phyloP scores from a whole-genome alignment of 2,113 vertebrate genomes.

The Cottus gobio region DNA sequence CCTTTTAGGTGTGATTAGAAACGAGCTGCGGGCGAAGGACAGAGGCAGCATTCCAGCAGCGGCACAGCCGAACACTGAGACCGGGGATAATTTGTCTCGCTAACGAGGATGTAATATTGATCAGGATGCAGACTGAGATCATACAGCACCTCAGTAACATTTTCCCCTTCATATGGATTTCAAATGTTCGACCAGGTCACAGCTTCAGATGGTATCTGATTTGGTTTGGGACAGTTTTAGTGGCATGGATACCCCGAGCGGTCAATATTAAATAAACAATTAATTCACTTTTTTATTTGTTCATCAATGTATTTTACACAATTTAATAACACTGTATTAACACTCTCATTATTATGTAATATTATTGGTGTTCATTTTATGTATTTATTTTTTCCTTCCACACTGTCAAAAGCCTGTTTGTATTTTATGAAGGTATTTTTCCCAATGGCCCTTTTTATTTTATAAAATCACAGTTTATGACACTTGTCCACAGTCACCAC shows the following conservation, averaged over 20 bases:
- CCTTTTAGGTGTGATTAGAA: conserved; percentile 75
- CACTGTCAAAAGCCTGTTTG: not conserved
- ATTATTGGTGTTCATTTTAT: no score
- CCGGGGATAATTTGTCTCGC: conserved; percentile 72
- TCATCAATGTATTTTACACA: not conserved
- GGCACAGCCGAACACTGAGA: conserved; percentile 40
- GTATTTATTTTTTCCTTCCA: not conserved
- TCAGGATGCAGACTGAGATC: conserved; percentile 67
- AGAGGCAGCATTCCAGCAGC: conserved; percentile 38
- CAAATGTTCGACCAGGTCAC: conserved; percentile 49
- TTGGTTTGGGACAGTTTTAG: conserved; percentile 17
- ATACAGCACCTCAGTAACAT: conserved; percentile 37
- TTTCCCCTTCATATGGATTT: conserved; percentile 49
- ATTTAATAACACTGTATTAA: not conserved
- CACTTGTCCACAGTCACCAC: not conserved
- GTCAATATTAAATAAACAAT: not conserved
- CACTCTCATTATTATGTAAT: not conserved
- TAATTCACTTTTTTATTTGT: not conserved
- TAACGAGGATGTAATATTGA: conserved; percentile 82
- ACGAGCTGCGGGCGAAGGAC: conserved; percentile 35
- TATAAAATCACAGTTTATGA: not conserved
- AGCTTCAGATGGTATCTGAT: conserved; percentile 31
- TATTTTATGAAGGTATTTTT: not conserved
- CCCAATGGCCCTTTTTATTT: not conserved
- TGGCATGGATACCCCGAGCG: rapidly evolving